Conservation (phyloP, 35 echinoderm and acorn worm genomes). For the Strongylocentrotus purpuratus region DNA sequence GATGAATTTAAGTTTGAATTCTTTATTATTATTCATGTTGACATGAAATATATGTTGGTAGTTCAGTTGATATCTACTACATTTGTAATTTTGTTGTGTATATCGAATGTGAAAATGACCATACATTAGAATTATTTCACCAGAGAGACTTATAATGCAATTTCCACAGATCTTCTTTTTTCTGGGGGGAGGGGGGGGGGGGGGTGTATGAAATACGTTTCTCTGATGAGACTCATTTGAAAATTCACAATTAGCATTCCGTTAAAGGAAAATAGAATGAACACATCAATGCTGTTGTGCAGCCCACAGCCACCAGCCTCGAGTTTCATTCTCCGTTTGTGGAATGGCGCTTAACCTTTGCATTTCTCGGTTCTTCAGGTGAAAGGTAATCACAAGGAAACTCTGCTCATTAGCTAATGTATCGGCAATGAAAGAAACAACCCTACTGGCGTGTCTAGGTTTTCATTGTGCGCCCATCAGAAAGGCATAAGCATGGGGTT, state of each 20-base stretch:
- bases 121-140: not conserved
- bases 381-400: not conserved
- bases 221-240: not conserved
- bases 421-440: slow-evolving; percentile 4
- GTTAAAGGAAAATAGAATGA: not conserved
- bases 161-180: not conserved
- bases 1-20: too few species aligned
- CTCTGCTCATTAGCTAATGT: not conserved
- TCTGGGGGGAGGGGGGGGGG: not conserved
- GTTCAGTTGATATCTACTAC: too few species aligned
- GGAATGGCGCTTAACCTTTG: not conserved
- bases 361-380: not conserved
- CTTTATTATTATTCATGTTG: too few species aligned
- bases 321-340: not conserved
- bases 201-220: not conserved
- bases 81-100: too few species aligned
- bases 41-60: too few species aligned
- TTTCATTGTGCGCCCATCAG: not conserved
- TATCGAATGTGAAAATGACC: too few species aligned
- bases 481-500: not conserved
- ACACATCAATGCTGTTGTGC: not conserved
- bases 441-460: not conserved
- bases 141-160: not conserved
- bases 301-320: not conserved
- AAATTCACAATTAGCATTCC: not conserved